These are phyloP conservation scores for Panthera uncia DNA, from an alignment of 2,113 vertebrate species.

Conservation along the genomic window DNA sequence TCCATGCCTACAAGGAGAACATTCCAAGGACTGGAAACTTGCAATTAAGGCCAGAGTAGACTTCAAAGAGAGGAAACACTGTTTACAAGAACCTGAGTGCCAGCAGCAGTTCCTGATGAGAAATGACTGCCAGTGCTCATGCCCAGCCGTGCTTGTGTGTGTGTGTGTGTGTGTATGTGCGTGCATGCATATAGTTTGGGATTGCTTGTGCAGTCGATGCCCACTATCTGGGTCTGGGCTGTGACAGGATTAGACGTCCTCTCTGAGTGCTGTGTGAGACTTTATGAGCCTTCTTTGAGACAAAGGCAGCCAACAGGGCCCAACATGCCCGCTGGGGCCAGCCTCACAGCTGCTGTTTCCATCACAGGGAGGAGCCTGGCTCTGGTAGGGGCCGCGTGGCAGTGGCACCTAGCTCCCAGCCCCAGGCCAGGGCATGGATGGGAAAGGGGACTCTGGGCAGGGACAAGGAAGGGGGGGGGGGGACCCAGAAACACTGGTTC, in stretches of 20 bases:
- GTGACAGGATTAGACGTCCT: not conserved
- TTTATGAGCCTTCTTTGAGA: conserved; percentile 14
- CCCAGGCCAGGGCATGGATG: not conserved
- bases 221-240: not conserved
- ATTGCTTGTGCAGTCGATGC: not conserved
- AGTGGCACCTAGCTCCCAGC: not conserved
- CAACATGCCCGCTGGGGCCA: not conserved
- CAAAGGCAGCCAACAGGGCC: not conserved
- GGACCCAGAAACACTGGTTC: not conserved
- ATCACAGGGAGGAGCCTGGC: not conserved
- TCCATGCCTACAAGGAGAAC: not conserved
- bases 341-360: not conserved
- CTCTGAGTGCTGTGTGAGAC: not conserved
- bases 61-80: not conserved
- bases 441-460: not conserved
- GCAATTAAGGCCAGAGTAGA: not conserved
- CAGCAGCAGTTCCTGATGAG: not conserved
- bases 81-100: not conserved
- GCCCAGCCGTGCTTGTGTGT: not conserved
- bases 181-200: fast-evolving
- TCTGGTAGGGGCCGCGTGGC: not conserved
- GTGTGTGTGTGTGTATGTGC: fast-evolving
- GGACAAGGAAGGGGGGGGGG: not conserved
- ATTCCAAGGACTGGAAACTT: not conserved
- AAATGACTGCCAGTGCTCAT: not conserved